A percentile compares a stretch with the other conserved stretches of the same genome.
These are phyloP conservation scores for Meloidogyne chitwoodi DNA, from an alignment of 1,140 invertebrate genomes.

Conservation along the genomic window DNA sequence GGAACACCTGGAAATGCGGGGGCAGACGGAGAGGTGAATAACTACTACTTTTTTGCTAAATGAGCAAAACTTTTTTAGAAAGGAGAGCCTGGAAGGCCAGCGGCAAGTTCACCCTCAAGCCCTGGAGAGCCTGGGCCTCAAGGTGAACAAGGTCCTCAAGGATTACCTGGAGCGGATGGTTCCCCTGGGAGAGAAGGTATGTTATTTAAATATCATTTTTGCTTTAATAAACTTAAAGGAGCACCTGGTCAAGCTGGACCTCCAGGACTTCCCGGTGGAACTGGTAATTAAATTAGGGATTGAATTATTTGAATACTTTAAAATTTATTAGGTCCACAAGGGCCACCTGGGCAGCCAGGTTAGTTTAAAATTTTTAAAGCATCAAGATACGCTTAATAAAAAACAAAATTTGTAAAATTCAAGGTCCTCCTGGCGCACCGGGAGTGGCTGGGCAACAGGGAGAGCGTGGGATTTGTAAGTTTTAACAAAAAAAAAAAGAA, in stretches of 20 bases:
- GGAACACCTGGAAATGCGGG: conserved; percentile 17
- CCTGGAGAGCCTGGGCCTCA: conserved; percentile 27
- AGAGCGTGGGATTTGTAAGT: conserved; percentile 45
- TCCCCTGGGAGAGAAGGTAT: conserved; percentile 33
- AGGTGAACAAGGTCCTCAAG: conserved; percentile 30
- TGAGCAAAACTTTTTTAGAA: background rate
- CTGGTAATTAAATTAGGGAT: background rate
- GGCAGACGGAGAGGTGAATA: conserved; percentile 17
- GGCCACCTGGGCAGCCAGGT: conserved; percentile 29
- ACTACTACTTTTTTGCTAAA: background rate
- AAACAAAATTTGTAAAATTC: too few species aligned
- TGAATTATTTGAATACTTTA: background rate
- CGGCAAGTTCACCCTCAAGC: conserved; percentile 29
- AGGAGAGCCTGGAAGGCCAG: conserved; percentile 31
- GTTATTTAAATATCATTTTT: background rate
- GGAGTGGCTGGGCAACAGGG: conserved; percentile 44
- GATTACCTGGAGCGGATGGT: conserved; percentile 38
- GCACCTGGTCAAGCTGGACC: conserved; percentile 47
- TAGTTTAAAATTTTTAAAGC: too few species aligned
- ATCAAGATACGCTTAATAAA: too few species aligned
- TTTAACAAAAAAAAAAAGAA: background rate
- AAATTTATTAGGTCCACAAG: conserved; percentile 27
- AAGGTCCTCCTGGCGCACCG: conserved; percentile 26
- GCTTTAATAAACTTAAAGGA: conserved; percentile 6
- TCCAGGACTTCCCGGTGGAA: conserved; percentile 45